Conservation (phyloP, 2,113 vertebrate genomes). For the Coptodon bakossiorum region DNA sequence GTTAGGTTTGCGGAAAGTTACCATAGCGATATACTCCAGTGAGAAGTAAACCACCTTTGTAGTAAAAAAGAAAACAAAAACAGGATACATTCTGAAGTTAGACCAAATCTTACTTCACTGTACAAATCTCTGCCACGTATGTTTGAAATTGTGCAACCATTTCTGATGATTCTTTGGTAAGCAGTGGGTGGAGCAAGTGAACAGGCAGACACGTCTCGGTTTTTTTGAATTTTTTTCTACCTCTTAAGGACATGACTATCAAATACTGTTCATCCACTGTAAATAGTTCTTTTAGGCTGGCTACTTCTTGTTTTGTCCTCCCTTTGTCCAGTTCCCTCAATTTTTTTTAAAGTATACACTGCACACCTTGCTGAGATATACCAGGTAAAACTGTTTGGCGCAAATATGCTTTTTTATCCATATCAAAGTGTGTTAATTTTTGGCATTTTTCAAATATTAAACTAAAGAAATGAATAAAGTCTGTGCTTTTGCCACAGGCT, state of each 20-base stretch:
- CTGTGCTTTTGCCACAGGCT: not conserved
- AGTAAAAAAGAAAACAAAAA: not conserved
- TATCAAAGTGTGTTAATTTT: not conserved
- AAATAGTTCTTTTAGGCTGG: not conserved
- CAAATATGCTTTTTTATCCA: not conserved
- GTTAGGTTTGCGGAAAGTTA: not conserved
- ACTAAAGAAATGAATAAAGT: not conserved
- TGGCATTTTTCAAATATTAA: not conserved
- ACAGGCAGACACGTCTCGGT: not conserved
- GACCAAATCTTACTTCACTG: not conserved
- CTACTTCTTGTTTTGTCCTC: not conserved
- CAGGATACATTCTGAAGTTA: not conserved
- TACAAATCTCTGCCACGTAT: not conserved
- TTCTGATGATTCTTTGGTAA: not conserved
- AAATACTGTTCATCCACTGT: not conserved
- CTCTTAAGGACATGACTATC: not conserved
- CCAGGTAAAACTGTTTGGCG: not conserved
- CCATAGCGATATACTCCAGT: not conserved
- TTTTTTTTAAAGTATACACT: not conserved
- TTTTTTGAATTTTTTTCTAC: not conserved
- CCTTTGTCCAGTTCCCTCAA: not conserved
- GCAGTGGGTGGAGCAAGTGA: not conserved
- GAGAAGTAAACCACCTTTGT: not conserved
- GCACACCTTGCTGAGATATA: not conserved
- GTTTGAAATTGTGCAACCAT: not conserved